phyloP scores from a whole-genome alignment of 2,888 invertebrate species.

The Leptura quadrifasciata region DNA sequence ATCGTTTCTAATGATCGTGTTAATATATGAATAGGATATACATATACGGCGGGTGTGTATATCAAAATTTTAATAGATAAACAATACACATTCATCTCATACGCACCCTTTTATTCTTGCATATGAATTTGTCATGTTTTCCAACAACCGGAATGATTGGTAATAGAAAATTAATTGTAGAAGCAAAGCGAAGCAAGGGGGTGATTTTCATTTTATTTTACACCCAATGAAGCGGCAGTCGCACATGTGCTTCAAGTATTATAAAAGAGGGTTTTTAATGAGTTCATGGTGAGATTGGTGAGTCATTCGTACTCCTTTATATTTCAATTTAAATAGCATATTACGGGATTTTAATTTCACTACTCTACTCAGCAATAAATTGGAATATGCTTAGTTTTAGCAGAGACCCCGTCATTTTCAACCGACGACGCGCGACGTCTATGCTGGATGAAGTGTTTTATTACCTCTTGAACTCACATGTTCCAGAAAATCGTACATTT shows the following conservation, averaged over 20 bases:
- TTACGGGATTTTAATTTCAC: conserved; percentile 39
- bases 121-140: conserved; percentile 50
- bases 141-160: conserved; percentile 56
- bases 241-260: conserved; percentile 59
- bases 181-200: conserved; percentile 48
- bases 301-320: conserved; percentile 57
- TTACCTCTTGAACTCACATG: conserved; percentile 26
- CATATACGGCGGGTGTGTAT: neutral
- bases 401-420: conserved; percentile 34
- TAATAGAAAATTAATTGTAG: conserved; percentile 60
- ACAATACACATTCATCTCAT: conserved; percentile 22
- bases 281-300: conserved; percentile 59
- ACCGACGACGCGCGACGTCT: neutral
- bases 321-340: conserved; percentile 51
- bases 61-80: conserved; percentile 18
- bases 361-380: conserved; percentile 23
- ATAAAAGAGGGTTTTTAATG: conserved; percentile 61
- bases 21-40: no score
- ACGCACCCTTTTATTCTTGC: conserved; percentile 49
- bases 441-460: conserved; percentile 30
- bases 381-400: conserved; percentile 37
- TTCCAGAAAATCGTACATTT: neutral
- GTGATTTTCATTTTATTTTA: conserved; percentile 59
- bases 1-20: no score
- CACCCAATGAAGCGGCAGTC: conserved; percentile 56